phyloP scores from a whole-genome alignment of 2,113 vertebrate genomes.

The Pycnonotus jocosus region DNA sequence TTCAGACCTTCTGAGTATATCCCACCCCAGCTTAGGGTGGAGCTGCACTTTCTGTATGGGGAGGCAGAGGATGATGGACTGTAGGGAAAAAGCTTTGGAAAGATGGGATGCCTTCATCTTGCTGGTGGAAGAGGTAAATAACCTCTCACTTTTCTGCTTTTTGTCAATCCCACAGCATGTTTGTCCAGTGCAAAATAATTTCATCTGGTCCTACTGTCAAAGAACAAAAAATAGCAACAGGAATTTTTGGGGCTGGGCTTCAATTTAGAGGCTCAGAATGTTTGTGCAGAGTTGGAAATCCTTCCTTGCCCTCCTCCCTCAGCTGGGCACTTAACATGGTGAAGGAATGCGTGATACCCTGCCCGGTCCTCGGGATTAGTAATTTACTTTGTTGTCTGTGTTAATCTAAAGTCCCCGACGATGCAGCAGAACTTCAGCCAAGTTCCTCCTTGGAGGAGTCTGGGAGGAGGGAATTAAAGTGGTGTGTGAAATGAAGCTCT shows the following conservation, averaged over 20 bases:
- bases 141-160: background rate
- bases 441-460: background rate
- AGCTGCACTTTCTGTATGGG: background rate
- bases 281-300: background rate
- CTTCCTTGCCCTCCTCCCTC: background rate
- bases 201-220: background rate
- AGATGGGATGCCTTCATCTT: background rate
- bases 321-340: background rate
- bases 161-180: background rate
- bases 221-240: background rate
- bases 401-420: background rate
- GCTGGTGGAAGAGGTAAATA: background rate
- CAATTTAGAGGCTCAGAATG: background rate
- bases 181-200: background rate
- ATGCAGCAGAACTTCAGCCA: background rate
- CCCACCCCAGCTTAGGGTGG: background rate
- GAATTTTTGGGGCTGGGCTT: background rate
- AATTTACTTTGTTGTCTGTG: background rate
- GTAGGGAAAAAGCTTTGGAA: background rate
- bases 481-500: background rate
- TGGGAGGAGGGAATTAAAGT: background rate
- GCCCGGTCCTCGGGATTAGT: background rate
- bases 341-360: background rate
- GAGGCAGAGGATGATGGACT: background rate
- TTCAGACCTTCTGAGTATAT: background rate